Evolutionary conservation across 1,140 invertebrate species (phyloP), one percentile per base, ranked within the genome.

Genomic region (Holotrichia oblita): DNA sequence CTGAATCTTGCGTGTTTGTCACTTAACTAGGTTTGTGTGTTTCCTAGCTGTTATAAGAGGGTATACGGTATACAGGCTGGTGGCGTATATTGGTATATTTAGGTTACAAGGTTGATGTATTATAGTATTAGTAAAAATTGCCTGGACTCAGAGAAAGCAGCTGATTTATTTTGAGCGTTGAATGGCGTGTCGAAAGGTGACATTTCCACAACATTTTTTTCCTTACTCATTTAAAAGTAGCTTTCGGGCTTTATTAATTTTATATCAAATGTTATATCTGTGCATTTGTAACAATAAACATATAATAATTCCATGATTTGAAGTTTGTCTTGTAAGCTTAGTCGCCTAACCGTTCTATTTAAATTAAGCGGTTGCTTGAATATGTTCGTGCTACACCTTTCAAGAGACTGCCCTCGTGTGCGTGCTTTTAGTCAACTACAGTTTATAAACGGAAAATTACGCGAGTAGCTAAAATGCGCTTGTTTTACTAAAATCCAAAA

Each of bases 11-110:
- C 61, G 61, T 69, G 61, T 34, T 69, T 69, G 61, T 69, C 61
- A 69, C 27, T 69, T 69, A 69, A 69, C 61, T 69, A 69, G 61
- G 61, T 69, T 69, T 69, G 61, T 69, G 61, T 69, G 61, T 69
- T 69, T 9, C 61, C 10, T 69, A 69, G 61, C 61, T 69, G 61
- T 69, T 69, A 69, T 69, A 27, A 22, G 61, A 69, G 61, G 14
- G 61, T 69, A 69, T n/a, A 55, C n/a, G 12, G 44, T 14, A n/a
- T 55, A n/a, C 59, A 22, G 22, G 12, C 61, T 22, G 61, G 22
- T 20, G 61, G 61, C 61, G 61, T 14, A 69, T 34, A 69, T 24
- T 69, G 22, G 61, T 69, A 69, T 69, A 69, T 69, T 69, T 69
- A 69, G 61, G 61, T 69, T 69, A 69, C 17, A 69, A 69, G 61